Conservation (phyloP, 1,140 invertebrate species). For the Atta cephalotes region DNA sequence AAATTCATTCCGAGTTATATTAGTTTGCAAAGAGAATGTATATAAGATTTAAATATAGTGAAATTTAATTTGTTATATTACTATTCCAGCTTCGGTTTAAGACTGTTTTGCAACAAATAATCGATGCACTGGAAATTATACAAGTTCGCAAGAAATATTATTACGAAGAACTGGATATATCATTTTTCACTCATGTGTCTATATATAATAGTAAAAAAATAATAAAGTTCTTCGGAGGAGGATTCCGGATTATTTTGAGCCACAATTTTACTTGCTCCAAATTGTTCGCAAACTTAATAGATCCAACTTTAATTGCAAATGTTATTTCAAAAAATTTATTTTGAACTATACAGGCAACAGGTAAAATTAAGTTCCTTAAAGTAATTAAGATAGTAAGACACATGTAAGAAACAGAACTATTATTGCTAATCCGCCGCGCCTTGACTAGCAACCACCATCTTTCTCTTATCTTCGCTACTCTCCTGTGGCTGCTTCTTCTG, state of each 20-base stretch:
- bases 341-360: conserved; percentile 32
- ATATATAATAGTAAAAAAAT: not conserved
- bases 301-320: not conserved
- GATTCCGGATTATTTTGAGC: not conserved
- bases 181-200: no score
- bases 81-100: no score
- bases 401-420: not conserved
- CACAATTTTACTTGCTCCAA: not conserved
- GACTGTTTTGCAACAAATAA: no score
- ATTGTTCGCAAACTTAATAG: not conserved
- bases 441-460: not conserved
- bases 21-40: not conserved
- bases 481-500: not conserved
- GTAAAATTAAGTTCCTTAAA: conserved; percentile 22
- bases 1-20: not conserved
- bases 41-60: not conserved
- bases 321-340: conserved; percentile 15
- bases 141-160: no score
- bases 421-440: not conserved
- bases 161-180: no score
- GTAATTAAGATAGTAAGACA: not conserved
- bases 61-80: no score
- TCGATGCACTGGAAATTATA: no score
- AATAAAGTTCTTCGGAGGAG: not conserved
- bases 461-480: conserved; percentile 17